Evolutionary conservation across 37 sponge, comb jelly and placozoan species (phyloP).

Genomic region (Diacarnus erythraeanus): DNA sequence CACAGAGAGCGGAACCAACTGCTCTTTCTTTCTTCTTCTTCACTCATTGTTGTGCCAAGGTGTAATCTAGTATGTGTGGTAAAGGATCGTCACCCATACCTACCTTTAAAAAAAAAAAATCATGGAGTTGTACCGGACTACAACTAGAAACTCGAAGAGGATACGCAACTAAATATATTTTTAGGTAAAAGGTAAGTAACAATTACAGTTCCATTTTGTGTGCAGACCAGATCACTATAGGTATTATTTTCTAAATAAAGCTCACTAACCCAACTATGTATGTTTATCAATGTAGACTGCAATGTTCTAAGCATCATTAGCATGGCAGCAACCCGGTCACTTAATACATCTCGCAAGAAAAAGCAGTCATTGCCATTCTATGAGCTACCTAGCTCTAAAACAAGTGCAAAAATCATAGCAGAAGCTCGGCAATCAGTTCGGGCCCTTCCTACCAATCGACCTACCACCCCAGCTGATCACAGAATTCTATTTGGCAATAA

Average conservation of each 20-base stretch:
- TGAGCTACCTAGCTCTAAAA: constrained; percentile 8
- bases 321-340: constrained; percentile 52
- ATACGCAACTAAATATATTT: too few relatives aligned
- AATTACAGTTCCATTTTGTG: too few relatives aligned
- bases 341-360: constrained; percentile 21
- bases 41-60: constrained; percentile 10
- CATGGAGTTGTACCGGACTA: too few relatives aligned
- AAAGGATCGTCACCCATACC: too few relatives aligned
- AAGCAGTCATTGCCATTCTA: constrained; percentile 28
- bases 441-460: constrained; percentile 49
- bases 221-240: too few relatives aligned
- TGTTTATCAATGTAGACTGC: neutral
- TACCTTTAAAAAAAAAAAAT: too few relatives aligned
- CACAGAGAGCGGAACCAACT: constrained; percentile 64
- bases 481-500: constrained; percentile 52
- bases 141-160: too few relatives aligned
- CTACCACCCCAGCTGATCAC: constrained; percentile 59
- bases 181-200: too few relatives aligned
- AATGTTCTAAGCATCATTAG: neutral
- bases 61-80: too few relatives aligned
- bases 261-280: neutral
- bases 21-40: neutral
- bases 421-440: constrained; percentile 70
- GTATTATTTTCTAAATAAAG: constrained; percentile 12
- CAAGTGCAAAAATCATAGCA: constrained; percentile 68